Conservation (phyloP, 2,888 invertebrate species). For the Schizaphis graminum region DNA sequence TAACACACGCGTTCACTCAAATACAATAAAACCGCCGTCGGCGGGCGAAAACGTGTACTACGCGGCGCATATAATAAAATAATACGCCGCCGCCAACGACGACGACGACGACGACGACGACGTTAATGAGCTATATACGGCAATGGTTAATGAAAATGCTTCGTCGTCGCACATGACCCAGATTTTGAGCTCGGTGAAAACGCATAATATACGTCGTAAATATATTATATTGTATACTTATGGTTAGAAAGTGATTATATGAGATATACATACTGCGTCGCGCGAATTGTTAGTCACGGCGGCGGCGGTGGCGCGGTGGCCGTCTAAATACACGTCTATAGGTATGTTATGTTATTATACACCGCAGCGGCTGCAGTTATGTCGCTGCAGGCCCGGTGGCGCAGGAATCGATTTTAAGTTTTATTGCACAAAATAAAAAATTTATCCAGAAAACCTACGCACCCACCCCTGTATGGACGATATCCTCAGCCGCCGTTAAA, state of each 20-base stretch:
- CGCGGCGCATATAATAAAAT: slow-evolving; percentile 10
- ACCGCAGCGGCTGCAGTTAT: not conserved
- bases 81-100: not conserved
- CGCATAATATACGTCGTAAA: not conserved
- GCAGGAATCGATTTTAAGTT: not conserved
- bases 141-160: slow-evolving; percentile 50
- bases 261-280: slow-evolving; percentile 15
- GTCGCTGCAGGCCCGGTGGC: not conserved
- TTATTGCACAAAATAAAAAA: not conserved
- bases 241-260: slow-evolving; percentile 39
- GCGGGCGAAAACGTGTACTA: not conserved
- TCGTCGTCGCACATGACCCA: slow-evolving; percentile 43
- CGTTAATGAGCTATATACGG: slow-evolving; percentile 42
- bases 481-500: not conserved
- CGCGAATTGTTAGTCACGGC: not conserved
- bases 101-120: slow-evolving; percentile 38
- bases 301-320: not conserved
- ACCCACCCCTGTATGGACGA: not conserved
- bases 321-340: not conserved
- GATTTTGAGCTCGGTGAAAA: slow-evolving; percentile 46
- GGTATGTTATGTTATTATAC: not conserved
- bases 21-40: slow-evolving; percentile 28
- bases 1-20: not conserved
- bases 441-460: not conserved
- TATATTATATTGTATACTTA: not conserved